Conservation (phyloP, 2,797 vertebrate genomes). For the Pseudochaenichthys georgianus region DNA sequence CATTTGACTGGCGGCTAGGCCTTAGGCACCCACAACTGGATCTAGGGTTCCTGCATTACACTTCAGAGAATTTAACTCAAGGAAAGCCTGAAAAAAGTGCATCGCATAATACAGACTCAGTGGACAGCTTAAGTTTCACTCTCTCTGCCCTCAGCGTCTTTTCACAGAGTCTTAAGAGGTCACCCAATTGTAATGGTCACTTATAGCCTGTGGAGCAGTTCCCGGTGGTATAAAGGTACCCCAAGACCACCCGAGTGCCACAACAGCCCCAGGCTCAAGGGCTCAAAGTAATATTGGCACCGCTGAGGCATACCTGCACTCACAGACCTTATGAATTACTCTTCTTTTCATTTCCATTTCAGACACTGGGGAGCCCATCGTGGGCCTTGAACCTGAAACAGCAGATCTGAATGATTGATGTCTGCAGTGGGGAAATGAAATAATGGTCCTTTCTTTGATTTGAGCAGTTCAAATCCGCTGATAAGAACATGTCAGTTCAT, state of each 20-base stretch:
- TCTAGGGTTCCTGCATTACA: slow-evolving; percentile 78
- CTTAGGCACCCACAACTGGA: slow-evolving; percentile 80
- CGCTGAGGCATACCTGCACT: slow-evolving; percentile 67
- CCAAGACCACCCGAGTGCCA: slow-evolving; percentile 80
- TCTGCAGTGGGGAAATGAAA: slow-evolving; percentile 57
- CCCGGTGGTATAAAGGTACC: slow-evolving; percentile 70
- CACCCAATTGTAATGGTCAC: slow-evolving; percentile 84
- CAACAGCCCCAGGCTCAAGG: slow-evolving; percentile 73
- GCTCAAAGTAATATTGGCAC: slow-evolving; percentile 73
- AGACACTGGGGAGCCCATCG: slow-evolving; percentile 45
- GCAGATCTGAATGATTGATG: slow-evolving; percentile 56
- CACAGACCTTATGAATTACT: slow-evolving; percentile 52
- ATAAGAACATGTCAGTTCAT: slow-evolving; percentile 65
- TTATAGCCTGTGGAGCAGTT: slow-evolving; percentile 80
- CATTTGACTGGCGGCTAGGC: slow-evolving; percentile 82
- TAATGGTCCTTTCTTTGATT: slow-evolving; percentile 55
- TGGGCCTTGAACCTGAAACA: slow-evolving; percentile 59
- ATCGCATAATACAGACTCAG: slow-evolving; percentile 65
- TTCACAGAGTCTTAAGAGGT: slow-evolving; percentile 84
- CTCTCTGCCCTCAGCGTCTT: slow-evolving; percentile 65
- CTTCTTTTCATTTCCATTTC: slow-evolving; percentile 54
- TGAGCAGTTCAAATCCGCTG: slow-evolving; percentile 67
- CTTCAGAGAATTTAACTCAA: slow-evolving; percentile 68
- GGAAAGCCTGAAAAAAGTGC: slow-evolving; percentile 64
- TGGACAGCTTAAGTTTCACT: slow-evolving; percentile 75